Conservation (phyloP, 1,140 invertebrate genomes). For the Planococcus citri region DNA sequence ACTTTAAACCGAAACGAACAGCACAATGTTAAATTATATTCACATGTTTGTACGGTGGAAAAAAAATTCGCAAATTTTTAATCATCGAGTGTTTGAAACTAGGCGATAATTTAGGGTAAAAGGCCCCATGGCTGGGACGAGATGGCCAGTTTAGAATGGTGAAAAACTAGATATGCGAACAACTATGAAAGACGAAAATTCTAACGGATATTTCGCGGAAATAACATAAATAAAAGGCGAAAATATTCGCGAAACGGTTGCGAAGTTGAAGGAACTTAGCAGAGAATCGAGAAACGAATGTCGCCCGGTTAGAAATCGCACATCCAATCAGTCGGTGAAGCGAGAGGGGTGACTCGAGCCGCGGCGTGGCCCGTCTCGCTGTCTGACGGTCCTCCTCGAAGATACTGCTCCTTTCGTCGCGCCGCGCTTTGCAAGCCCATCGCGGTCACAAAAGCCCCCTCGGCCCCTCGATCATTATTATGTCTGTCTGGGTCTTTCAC, state of each 20-base stretch:
- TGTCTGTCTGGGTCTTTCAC: slow-evolving; percentile 1
- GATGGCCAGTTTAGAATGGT: too few species aligned
- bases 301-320: slow-evolving; percentile 5
- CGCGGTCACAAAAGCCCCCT: not conserved
- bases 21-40: too few species aligned
- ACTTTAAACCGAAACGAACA: too few species aligned
- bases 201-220: not conserved
- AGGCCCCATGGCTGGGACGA: too few species aligned
- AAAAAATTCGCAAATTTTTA: too few species aligned
- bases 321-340: not conserved
- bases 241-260: slow-evolving; percentile 1
- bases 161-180: not conserved
- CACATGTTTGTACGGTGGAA: too few species aligned
- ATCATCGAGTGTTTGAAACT: too few species aligned
- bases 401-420: not conserved
- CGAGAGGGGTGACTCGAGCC: not conserved
- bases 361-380: not conserved
- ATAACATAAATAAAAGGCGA: slow-evolving; percentile 7
- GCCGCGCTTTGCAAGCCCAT: not conserved
- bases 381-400: slow-evolving; percentile 5
- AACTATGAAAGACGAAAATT: not conserved
- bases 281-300: slow-evolving; percentile 6
- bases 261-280: not conserved
- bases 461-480: not conserved
- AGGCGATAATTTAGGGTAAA: too few species aligned